Base-by-base conservation (phyloP, 2,113 vertebrate genomes). In the Bos javanicus region DNA sequence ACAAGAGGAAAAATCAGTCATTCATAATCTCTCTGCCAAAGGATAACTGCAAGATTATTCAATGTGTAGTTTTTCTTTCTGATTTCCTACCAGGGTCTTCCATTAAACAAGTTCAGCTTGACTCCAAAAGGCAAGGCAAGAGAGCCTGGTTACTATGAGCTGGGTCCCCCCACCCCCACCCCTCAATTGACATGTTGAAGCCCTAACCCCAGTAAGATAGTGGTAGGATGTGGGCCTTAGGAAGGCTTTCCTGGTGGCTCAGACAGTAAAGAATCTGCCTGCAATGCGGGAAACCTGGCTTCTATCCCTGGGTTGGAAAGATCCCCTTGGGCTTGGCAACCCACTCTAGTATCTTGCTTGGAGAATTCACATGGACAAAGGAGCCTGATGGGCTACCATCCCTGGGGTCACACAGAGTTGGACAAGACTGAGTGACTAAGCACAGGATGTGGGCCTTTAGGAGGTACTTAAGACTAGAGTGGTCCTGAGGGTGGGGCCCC, bases 1-100 rank as follows among this genome's bases (percentile, higher is more conserved):
- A 88, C n/a, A 85, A 36, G 26, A 80, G 71, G 43, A 81, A 91
- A 94, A 83, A 57, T 87, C 33, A 54, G 48, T 85, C 30, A 76
- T 76, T n/a, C 39, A 94, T 62, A 57, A 86, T 62, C 43, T 60
- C 50, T 88, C 74, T 82, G 17, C 54, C 23, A 92, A 94, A 62
- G 16, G 36, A 81, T 54, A 85, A 60, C 15, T 0, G 1, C 21
- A 50, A 57, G 46, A 82, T 21, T 89, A 60, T 81, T 87, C 78
- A 16, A 7, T 48, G 5, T 46, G 7, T 39, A 54, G 62, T 74
- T 71, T 96, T 91, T 67, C 43, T 94, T 84, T 59, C 84, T 85
- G 30, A 52, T 21, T 89, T 67, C 16, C 33, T 43, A 25, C 43
- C 23, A 36, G 4, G 16, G 62, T 67, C 50, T 92, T 90, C 14